Evolutionary conservation across 2,113 vertebrate genomes (phyloP).

Genomic region (Odocoileus virginianus): DNA sequence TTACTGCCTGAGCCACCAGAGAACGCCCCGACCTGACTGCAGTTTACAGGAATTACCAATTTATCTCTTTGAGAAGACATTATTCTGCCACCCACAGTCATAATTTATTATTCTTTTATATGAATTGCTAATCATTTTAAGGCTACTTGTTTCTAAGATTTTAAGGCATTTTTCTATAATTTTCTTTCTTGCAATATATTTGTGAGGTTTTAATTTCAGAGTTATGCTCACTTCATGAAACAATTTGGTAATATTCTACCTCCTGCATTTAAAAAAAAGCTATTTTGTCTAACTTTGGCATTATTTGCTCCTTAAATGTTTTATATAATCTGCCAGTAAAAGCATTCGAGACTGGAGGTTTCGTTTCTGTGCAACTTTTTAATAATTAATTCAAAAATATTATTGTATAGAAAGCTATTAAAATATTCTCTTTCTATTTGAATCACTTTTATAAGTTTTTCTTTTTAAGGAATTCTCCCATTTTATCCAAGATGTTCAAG

Average conservation of each 20-base stretch:
- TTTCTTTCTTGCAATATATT: background rate
- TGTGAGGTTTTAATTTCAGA: background rate
- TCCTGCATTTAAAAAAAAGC: background rate
- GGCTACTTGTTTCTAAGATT: background rate
- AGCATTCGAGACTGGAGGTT: background rate
- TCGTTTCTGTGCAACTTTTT: background rate
- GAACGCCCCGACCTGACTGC: background rate
- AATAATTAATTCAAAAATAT: background rate
- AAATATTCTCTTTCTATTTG: background rate
- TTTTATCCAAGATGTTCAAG: background rate
- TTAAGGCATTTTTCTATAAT: background rate
- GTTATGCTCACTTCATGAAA: background rate
- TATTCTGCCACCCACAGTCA: background rate
- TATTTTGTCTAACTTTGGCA: background rate
- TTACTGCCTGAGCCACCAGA: background rate
- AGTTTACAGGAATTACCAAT: background rate
- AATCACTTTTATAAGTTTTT: background rate
- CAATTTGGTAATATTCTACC: background rate
- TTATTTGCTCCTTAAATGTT: background rate
- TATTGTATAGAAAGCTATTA: background rate
- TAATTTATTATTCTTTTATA: background rate
- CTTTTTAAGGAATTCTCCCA: background rate
- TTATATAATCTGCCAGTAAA: background rate
- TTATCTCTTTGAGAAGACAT: background rate
- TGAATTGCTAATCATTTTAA: background rate